Evolutionary conservation across 2,113 vertebrate genomes (phyloP).

Genomic region (Nettapus auritus): DNA sequence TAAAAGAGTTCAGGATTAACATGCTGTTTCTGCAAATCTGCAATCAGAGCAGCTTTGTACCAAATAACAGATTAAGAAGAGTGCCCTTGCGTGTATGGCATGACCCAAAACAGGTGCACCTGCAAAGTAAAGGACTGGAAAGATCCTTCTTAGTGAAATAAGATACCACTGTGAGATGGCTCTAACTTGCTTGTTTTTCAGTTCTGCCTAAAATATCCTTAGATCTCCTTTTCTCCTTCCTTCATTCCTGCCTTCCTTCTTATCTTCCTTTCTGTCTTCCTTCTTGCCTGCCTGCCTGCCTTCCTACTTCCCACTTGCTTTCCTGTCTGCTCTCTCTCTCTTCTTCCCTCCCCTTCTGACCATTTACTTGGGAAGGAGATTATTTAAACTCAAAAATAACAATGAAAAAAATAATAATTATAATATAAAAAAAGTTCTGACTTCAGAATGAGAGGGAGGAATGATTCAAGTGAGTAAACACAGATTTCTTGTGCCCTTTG

Average conservation of each 20-base stretch:
- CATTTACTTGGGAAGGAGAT: background rate
- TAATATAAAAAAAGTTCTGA: background rate
- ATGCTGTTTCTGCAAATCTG: background rate
- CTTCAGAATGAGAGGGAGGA: background rate
- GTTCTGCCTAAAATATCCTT: background rate
- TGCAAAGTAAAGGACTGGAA: background rate
- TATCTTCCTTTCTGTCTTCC: too few species aligned
- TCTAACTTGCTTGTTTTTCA: background rate
- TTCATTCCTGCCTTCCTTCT: background rate
- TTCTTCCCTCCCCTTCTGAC: accelerated
- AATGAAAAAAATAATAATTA: too few species aligned
- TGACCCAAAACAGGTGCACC: background rate
- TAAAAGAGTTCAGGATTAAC: background rate
- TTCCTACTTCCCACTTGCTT: too few species aligned
- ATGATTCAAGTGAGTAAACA: background rate
- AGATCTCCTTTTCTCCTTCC: too few species aligned
- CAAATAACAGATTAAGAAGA: background rate
- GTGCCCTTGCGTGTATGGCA: background rate
- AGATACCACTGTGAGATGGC: background rate
- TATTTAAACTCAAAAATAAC: background rate
- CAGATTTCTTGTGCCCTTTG: background rate
- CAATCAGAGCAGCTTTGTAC: background rate
- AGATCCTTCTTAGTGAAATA: background rate
- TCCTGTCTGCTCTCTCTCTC: background rate
- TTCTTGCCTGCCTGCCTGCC: too few species aligned